A percentile compares a stretch with the other conserved stretches of the same genome.
phyloP scores from a whole-genome alignment of 2,113 vertebrate genomes.

The Dascyllus trimaculatus region DNA sequence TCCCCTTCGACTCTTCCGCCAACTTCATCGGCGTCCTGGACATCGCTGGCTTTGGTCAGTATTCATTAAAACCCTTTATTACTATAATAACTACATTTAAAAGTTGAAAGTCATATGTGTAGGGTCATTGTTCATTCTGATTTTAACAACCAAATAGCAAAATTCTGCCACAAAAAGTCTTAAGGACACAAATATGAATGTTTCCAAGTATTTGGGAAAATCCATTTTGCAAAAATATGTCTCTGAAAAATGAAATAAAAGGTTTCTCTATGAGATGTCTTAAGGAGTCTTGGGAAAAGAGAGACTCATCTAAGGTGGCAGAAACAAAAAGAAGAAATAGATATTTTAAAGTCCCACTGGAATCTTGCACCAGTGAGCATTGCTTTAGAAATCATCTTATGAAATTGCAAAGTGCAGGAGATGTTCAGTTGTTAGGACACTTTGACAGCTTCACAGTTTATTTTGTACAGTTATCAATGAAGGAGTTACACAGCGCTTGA shows the following conservation, averaged over 20 bases:
- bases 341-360: too few species aligned
- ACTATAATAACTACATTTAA: not conserved
- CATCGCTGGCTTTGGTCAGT: slow-evolving; percentile 97
- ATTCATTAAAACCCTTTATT: not conserved
- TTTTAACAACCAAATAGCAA: not conserved
- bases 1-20: slow-evolving; percentile 93
- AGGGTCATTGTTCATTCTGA: not conserved
- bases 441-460: not conserved
- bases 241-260: not conserved
- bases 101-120: not conserved
- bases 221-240: too few species aligned
- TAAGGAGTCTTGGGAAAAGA: too few species aligned
- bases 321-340: too few species aligned
- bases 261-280: too few species aligned
- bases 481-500: too few species aligned
- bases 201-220: too few species aligned
- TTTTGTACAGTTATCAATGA: not conserved
- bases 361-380: not conserved
- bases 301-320: too few species aligned
- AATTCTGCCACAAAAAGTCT: too few species aligned
- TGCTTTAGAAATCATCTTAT: not conserved
- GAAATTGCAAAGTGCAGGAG: too few species aligned
- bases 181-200: too few species aligned
- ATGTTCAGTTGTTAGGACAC: too few species aligned
- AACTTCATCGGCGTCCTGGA: slow-evolving; percentile 98